Conservation (phyloP, 2,888 invertebrate genomes). For the Spilarctia lutea region DNA sequence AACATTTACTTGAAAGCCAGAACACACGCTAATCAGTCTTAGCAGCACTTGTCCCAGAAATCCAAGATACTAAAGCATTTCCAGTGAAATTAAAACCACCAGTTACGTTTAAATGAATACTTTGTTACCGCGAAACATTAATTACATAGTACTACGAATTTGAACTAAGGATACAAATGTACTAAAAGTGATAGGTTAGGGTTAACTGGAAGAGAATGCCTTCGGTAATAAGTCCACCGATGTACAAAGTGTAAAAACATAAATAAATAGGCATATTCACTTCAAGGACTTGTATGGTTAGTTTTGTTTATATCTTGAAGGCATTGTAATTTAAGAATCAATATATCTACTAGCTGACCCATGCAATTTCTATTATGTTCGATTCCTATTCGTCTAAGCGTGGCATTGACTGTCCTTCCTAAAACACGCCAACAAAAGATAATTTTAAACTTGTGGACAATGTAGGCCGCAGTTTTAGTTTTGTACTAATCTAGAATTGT, state of each 20-base stretch:
- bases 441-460: slow-evolving; percentile 42
- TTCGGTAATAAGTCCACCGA: no score
- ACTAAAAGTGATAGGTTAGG: neutral
- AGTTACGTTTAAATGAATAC: slow-evolving; percentile 68
- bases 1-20: slow-evolving; percentile 24
- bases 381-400: no score
- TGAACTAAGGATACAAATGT: slow-evolving; percentile 25
- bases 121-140: slow-evolving; percentile 68
- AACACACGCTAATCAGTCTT: slow-evolving; percentile 42
- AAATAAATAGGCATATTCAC: no score
- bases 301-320: no score
- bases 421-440: no score
- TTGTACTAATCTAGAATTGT: slow-evolving; percentile 34
- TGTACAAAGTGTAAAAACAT: no score
- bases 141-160: slow-evolving; percentile 52
- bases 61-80: slow-evolving; percentile 56
- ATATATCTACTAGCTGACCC: no score
- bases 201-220: no score
- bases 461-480: slow-evolving; percentile 52
- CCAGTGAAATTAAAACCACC: slow-evolving; percentile 69
- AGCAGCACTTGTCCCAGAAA: slow-evolving; percentile 49
- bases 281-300: neutral
- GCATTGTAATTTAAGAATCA: no score
- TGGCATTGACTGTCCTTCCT: no score
- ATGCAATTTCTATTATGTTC: no score